These are phyloP conservation scores for Tragopan temminckii DNA, from an alignment of 2,797 vertebrate species.

Conservation along the genomic window DNA sequence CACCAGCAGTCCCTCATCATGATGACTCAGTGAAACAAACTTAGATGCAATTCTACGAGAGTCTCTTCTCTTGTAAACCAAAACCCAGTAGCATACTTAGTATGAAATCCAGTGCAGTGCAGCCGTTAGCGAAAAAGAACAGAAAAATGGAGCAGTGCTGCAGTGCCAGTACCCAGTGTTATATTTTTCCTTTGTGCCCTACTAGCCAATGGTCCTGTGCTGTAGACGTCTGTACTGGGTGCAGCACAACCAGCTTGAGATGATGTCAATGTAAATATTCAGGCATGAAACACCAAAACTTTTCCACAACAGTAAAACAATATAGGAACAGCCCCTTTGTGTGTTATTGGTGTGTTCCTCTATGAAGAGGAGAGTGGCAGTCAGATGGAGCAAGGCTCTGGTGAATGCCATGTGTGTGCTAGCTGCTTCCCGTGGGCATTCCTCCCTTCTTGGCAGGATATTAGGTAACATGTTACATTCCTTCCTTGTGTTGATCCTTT, in stretches of 20 bases:
- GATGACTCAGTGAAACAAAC: conserved; percentile 34
- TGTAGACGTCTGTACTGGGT: neutral
- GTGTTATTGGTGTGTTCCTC: rapidly evolving
- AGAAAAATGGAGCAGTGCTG: neutral
- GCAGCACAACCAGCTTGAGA: neutral
- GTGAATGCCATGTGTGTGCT: neutral
- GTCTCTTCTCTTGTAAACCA: neutral
- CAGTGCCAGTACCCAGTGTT: rapidly evolving
- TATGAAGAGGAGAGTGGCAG: neutral
- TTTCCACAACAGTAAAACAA: neutral
- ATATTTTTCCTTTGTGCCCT: neutral
- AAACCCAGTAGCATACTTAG: neutral
- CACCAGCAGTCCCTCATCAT: neutral
- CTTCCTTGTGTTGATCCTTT: neutral
- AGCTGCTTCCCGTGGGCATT: neutral
- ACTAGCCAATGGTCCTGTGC: neutral
- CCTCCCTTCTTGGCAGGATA: neutral
- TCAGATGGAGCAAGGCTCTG: neutral
- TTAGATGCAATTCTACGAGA: conserved; percentile 29
- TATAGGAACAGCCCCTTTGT: neutral
- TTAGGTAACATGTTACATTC: neutral
- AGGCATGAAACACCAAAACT: neutral
- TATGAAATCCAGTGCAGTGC: neutral
- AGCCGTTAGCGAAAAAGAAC: neutral
- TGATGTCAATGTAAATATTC: neutral